Evolutionary conservation across 23 tunicate genomes (phyloP).

Genomic region (Phallusia fumigata): DNA sequence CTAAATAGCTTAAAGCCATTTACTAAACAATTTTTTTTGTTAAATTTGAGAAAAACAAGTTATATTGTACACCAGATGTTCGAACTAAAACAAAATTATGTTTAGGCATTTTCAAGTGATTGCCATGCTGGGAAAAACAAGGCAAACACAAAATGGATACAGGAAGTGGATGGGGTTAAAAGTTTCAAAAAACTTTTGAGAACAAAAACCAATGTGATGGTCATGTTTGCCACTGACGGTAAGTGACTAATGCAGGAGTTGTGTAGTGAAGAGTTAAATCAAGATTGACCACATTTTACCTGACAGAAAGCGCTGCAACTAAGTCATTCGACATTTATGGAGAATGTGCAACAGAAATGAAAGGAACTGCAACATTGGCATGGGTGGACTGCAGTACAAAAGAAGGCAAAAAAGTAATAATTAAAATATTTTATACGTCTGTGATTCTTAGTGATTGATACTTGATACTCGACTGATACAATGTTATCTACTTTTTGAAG

Average conservation of each 20-base stretch:
- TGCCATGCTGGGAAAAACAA: slow-evolving; percentile 30
- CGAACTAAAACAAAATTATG: no score
- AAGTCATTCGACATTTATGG: slow-evolving; percentile 60
- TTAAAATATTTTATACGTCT: no score
- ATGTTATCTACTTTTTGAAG: slow-evolving; percentile 14
- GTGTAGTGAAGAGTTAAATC: background rate
- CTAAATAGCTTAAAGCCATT: no score
- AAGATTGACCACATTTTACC: background rate
- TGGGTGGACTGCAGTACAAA: slow-evolving; percentile 80
- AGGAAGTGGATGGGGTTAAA: slow-evolving; percentile 73
- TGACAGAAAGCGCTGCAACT: slow-evolving; percentile 39
- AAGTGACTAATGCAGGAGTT: background rate
- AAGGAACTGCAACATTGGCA: slow-evolving; percentile 86
- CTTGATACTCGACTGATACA: no score
- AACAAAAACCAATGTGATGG: slow-evolving; percentile 80
- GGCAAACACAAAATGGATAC: slow-evolving; percentile 54
- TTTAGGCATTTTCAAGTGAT: background rate
- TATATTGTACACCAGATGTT: slow-evolving; percentile 26
- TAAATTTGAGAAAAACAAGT: no score
- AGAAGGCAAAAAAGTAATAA: slow-evolving; percentile 83
- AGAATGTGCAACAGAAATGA: slow-evolving; percentile 62
- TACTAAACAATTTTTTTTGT: no score
- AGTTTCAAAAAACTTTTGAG: slow-evolving; percentile 78
- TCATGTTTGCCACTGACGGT: slow-evolving; percentile 76
- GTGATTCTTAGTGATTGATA: background rate